Evolutionary conservation across 2,113 vertebrate species (phyloP).

Genomic region (Cyphomyrus plagiostoma): DNA sequence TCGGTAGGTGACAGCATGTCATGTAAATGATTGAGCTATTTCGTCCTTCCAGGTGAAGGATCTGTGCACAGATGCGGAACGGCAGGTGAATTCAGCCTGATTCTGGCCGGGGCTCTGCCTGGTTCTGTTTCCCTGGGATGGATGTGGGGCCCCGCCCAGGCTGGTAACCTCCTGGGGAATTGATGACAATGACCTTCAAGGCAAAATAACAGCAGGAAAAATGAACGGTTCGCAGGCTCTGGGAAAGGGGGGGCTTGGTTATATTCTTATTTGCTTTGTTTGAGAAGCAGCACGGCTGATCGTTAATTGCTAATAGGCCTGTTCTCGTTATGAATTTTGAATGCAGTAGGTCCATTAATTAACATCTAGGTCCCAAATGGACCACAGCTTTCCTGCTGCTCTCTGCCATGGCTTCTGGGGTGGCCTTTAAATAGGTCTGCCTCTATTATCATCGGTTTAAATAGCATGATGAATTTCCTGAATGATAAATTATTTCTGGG

Average conservation of each 20-base stretch:
- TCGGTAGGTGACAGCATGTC: background rate
- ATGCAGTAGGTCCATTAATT: background rate
- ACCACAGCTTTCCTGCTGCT: background rate
- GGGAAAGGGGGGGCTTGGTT: background rate
- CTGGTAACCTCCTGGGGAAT: background rate
- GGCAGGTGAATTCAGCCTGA: background rate
- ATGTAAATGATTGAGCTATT: constrained; percentile 4
- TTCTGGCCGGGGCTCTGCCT: background rate
- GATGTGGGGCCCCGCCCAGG: background rate
- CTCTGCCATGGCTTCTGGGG: background rate
- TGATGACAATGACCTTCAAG: background rate
- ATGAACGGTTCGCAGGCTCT: background rate
- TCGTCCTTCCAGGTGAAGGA: background rate
- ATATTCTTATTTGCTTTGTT: background rate
- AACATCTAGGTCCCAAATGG: background rate
- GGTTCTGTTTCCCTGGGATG: background rate
- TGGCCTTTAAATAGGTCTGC: constrained; percentile 2
- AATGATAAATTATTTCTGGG: constrained; percentile 4
- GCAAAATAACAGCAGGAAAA: background rate
- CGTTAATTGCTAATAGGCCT: background rate
- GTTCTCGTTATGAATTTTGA: constrained; percentile 9
- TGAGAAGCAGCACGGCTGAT: background rate
- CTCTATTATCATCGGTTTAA: background rate
- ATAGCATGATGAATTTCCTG: constrained; percentile 9
- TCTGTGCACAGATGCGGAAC: background rate